These are phyloP conservation scores for Tortrix viridana DNA, from an alignment of 2,888 invertebrate genomes.

Conservation along the genomic window DNA sequence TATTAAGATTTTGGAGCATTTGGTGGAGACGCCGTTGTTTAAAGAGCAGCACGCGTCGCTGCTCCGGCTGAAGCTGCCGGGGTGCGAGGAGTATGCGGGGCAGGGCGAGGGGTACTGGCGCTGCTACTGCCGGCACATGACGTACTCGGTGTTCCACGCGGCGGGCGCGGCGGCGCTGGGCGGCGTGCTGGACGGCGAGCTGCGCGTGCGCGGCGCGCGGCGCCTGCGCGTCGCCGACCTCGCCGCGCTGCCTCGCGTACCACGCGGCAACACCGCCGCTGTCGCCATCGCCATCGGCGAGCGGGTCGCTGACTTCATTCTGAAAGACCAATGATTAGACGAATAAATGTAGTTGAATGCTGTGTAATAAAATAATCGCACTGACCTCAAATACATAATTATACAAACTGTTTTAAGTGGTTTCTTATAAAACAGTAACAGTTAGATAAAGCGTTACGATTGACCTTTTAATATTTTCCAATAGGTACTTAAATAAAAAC, in stretches of 20 bases:
- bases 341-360: not conserved
- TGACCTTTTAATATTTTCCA: too few relatives aligned
- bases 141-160: constrained; percentile 59
- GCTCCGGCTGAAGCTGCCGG: constrained; percentile 48
- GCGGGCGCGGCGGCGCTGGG: constrained; percentile 60
- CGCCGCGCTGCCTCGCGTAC: constrained; percentile 51
- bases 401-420: too few relatives aligned
- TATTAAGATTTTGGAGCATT: constrained; percentile 54
- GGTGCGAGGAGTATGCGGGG: constrained; percentile 48
- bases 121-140: constrained; percentile 66
- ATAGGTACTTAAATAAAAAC: too few relatives aligned
- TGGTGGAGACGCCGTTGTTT: constrained; percentile 49
- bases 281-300: constrained; percentile 62
- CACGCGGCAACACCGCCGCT: constrained; percentile 62
- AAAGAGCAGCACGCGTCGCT: constrained; percentile 49
- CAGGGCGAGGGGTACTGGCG: constrained; percentile 53
- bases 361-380: too few relatives aligned
- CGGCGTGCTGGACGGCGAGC: constrained; percentile 54
- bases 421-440: too few relatives aligned
- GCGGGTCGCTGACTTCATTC: constrained; percentile 54
- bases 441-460: too few relatives aligned
- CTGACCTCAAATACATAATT: too few relatives aligned
- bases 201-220: constrained; percentile 57
- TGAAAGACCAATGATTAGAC: constrained; percentile 37
- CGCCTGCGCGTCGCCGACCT: constrained; percentile 60